phyloP scores from a whole-genome alignment of 2,888 invertebrate genomes.

The Branchellion lobata region DNA sequence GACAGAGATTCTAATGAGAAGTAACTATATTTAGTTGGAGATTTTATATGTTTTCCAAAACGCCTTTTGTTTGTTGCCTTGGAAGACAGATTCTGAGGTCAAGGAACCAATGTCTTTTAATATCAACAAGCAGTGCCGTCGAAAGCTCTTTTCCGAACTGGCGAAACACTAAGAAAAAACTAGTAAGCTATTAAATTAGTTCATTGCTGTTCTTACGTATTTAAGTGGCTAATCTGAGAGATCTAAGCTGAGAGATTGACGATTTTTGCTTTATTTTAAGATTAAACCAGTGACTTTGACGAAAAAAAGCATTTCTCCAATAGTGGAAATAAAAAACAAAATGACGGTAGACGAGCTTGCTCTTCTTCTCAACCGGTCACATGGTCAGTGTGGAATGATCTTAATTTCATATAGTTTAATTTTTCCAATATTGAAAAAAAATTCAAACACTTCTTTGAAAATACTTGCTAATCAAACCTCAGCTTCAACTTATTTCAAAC shows the following conservation, averaged over 20 bases:
- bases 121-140: background rate
- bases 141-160: background rate
- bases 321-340: slow-evolving; percentile 70
- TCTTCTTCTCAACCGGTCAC: slow-evolving; percentile 67
- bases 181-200: background rate
- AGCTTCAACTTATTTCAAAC: too few species aligned
- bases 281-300: slow-evolving; percentile 48
- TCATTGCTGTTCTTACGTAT: too few species aligned
- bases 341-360: slow-evolving; percentile 80
- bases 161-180: background rate
- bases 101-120: background rate
- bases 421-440: too few species aligned
- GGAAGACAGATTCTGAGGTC: background rate
- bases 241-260: background rate
- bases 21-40: too few species aligned
- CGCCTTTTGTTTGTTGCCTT: background rate
- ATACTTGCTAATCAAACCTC: too few species aligned
- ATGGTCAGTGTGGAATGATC: too few species aligned
- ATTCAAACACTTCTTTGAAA: too few species aligned
- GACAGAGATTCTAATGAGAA: too few species aligned
- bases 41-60: background rate
- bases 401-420: too few species aligned
- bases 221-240: background rate
- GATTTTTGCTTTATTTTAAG: slow-evolving; percentile 41
- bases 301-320: slow-evolving; percentile 44